phyloP scores from a whole-genome alignment of 35 echinoderm and acorn worm genomes.

The Holothuria glaberrima region DNA sequence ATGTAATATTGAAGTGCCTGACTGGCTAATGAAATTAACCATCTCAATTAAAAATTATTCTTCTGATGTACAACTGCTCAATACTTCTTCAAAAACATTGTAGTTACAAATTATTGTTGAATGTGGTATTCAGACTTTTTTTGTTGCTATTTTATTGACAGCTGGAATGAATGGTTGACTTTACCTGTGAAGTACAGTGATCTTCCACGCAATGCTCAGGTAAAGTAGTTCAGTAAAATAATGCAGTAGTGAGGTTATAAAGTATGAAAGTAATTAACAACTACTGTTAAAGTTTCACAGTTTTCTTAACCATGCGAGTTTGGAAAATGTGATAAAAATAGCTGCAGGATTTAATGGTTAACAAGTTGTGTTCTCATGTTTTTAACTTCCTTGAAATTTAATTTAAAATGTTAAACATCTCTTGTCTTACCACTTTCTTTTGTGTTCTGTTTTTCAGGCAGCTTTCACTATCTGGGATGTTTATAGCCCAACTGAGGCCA shows the following conservation, averaged over 20 bases:
- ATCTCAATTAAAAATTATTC: too few species aligned
- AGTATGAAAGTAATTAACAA: too few species aligned
- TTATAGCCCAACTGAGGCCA: conserved; percentile 83
- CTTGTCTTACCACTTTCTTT: neutral
- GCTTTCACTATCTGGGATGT: conserved; percentile 99
- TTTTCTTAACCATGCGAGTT: too few species aligned
- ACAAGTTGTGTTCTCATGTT: neutral
- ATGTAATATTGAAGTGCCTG: too few species aligned
- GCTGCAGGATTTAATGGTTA: too few species aligned
- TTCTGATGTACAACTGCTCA: too few species aligned
- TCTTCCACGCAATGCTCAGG: conserved; percentile 90
- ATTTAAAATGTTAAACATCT: neutral
- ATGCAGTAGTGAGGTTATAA: too few species aligned
- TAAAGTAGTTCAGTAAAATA: conserved; percentile 61
- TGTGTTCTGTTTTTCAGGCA: conserved; percentile 55
- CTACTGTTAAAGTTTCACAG: too few species aligned
- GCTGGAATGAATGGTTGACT: conserved; percentile 98
- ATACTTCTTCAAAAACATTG: too few species aligned
- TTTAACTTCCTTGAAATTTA: neutral
- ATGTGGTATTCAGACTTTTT: neutral
- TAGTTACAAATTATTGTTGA: too few species aligned
- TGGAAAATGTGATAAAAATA: too few species aligned
- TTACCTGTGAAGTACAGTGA: conserved; percentile 89
- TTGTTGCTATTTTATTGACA: conserved; percentile 52
- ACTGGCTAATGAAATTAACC: too few species aligned